phyloP scores from a whole-genome alignment of 2,113 vertebrate species.

The Cathartes aura region DNA sequence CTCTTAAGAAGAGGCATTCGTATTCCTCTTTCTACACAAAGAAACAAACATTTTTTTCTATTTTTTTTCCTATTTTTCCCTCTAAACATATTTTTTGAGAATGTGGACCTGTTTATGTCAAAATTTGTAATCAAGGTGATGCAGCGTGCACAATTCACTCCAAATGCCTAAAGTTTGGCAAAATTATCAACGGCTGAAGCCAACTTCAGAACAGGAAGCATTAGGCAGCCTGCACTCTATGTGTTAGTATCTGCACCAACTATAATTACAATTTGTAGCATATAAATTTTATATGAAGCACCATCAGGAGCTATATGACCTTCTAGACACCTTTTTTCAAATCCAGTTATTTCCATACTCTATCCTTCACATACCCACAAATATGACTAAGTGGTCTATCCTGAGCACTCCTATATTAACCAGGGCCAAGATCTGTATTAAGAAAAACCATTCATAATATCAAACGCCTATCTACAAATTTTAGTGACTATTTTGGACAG shows the following conservation, averaged over 20 bases:
- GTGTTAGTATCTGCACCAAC: not conserved
- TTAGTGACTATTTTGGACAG: not conserved
- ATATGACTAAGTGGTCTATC: not conserved
- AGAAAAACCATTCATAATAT: not conserved
- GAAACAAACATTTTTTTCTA: accelerated
- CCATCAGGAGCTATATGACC: not conserved
- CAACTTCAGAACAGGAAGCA: not conserved
- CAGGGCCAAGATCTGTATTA: not conserved
- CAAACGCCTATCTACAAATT: not conserved
- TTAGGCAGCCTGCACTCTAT: not conserved
- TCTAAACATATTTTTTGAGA: not conserved
- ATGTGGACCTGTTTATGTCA: not conserved
- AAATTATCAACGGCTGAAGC: not conserved
- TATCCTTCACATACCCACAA: not conserved
- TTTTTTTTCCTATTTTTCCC: accelerated
- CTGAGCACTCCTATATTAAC: not conserved
- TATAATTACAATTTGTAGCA: not conserved
- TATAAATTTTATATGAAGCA: not conserved
- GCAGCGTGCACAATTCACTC: not conserved
- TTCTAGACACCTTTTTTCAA: not conserved
- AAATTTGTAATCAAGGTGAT: not conserved
- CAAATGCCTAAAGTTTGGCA: not conserved
- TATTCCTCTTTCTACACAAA: not conserved
- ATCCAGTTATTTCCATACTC: not conserved
- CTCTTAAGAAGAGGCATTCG: not conserved